phyloP scores from a whole-genome alignment of 2,888 invertebrate genomes.

The Leptura quadrifasciata region DNA sequence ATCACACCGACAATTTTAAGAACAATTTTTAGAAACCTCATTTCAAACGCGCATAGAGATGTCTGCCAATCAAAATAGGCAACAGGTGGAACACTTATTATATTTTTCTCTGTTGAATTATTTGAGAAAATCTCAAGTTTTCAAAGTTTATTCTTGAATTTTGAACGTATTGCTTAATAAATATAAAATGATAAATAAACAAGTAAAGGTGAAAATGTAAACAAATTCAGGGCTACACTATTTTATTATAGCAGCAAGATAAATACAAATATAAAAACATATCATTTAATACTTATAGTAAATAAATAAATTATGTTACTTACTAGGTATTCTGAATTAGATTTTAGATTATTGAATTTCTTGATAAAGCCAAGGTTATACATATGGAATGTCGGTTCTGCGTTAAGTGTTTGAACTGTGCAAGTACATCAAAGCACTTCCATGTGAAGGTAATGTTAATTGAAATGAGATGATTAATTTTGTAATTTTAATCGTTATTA shows the following conservation, averaged over 20 bases:
- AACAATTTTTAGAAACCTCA: too few relatives aligned
- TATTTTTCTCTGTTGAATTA: too few relatives aligned
- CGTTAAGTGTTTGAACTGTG: not conserved
- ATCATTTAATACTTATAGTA: not conserved
- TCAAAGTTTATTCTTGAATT: too few relatives aligned
- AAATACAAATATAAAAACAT: not conserved
- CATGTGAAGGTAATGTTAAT: slow-evolving; percentile 25
- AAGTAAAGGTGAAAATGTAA: not conserved
- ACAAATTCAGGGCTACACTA: not conserved
- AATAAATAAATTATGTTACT: not conserved
- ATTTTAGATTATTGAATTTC: not conserved
- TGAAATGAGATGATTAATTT: slow-evolving; percentile 26
- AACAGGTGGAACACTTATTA: too few relatives aligned
- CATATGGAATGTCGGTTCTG: not conserved
- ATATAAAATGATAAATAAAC: too few relatives aligned
- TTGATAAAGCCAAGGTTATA: slow-evolving; percentile 14
- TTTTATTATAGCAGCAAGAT: not conserved
- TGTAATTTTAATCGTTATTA: slow-evolving; percentile 10
- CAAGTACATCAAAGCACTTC: slow-evolving; percentile 24
- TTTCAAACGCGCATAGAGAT: too few relatives aligned
- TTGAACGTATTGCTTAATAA: too few relatives aligned
- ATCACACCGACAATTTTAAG: too few relatives aligned
- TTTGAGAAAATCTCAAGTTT: too few relatives aligned
- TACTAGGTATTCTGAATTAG: slow-evolving; percentile 1
- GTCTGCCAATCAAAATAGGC: too few relatives aligned